Evolutionary conservation across 2,888 invertebrate genomes (phyloP), one percentile per base, ranked within the genome.

Genomic region (Ypsolopha scabrella): DNA sequence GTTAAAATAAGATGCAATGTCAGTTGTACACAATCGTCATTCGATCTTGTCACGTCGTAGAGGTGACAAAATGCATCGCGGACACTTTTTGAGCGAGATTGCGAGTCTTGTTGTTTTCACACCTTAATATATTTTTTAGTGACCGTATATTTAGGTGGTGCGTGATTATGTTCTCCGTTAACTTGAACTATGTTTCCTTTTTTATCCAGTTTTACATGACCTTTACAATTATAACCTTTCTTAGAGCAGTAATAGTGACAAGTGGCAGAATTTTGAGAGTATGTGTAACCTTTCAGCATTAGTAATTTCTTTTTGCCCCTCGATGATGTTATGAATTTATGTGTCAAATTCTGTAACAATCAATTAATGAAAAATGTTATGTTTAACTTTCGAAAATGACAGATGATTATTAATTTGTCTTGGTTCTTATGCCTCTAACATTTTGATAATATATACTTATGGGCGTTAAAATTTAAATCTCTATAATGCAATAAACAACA

Each of bases 251-350:
- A 47, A 41, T 41, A 37, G 33, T 13, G 11, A 34, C 6, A 39
- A 51, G 48, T 45, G 38, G 51, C n/a, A 35, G 51, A 11, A 39
- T 54, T 55, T 51, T 61, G 55, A 3, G 55, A 62, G 48, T 55
- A 62, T 4, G 62, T 60, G 38, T 53, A 62, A 7, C 57, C 57
- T 33, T 61, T 53, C 14, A 58, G 39, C 51, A 62, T 48, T 8
- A 62, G 51, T 44, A 62, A 54, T 45, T 51, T 46, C 50, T 60
- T 50, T 51, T 62, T 67, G 7, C 67, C 65, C 10, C 57, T 56
- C 7, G 54, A 53, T 6, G 64, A 60, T 14, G 58, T 59, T 53
- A 64, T 61, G 6, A 59, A 58, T 44, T 54, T 55, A 53, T 53
- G n/a, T n/a, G n/a, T n/a, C n/a, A n/a, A n/a, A n/a, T n/a, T n/a